Evolutionary conservation across 2,797 vertebrate genomes (phyloP), one percentile per base, ranked within the genome.

Genomic region (Enteromius treurensis): DNA sequence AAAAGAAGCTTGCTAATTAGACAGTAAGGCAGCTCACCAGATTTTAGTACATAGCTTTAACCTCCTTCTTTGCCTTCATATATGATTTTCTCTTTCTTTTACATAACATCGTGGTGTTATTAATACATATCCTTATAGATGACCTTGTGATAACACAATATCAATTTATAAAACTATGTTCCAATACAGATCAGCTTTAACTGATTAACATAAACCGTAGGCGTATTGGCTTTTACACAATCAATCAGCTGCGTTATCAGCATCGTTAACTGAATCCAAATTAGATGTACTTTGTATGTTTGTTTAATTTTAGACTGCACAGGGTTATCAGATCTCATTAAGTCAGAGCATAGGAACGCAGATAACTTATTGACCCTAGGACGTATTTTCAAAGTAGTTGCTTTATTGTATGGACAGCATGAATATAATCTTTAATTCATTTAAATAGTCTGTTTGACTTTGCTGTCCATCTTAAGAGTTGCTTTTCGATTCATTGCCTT

Each of bases 401-500:
- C 26, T 78, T 49, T 78, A 51, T 67, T 68, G 34, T 37, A 37
- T 69, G 49, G 4, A 64, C 71, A 17, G 17, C 79, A 64, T 32
- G 5, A 74, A 64, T 8, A 60, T 37, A 51, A 69, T 26, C 53
- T 79, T 21, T 40, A 71, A 62, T 42, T 17, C 21, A 84, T 84
- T 70, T 88, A 65, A 65, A 23, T 73, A 53, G 21, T 69, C 68
- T 87, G 51, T 26, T 81, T 77, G 29, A 83, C 82, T 75, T 49
- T 67, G 47, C 37, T 45, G 45, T 85, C 79, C 62, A 78, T 81
- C 78, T 49, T 62, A 40, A 70, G 29, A 32, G n/a, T 71, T 80
- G 62, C 40, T 76, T 82, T 68, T 55, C 37, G 68, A 82, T 60
- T 73, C 47, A 74, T 62, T 65, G 62, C 79, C 74, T 89, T 89